These are phyloP conservation scores for Thera obeliscata DNA, from an alignment of 2,888 invertebrate genomes.

Conservation along the genomic window DNA sequence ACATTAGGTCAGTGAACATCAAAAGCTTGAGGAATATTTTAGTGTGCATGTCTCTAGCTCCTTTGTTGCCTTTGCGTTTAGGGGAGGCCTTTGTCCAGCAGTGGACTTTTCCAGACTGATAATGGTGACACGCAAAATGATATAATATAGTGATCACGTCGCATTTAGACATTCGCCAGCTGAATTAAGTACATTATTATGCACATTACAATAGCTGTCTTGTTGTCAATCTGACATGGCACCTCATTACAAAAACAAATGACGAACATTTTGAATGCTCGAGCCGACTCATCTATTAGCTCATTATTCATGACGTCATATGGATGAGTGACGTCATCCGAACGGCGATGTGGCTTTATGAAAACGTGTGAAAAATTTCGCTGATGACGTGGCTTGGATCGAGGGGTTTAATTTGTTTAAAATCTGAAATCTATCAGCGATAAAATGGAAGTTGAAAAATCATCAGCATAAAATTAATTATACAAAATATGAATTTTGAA, in stretches of 20 bases:
- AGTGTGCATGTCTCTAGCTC: too few species aligned
- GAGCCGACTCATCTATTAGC: slow-evolving; percentile 37
- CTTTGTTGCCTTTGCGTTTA: too few species aligned
- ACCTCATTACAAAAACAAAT: slow-evolving; percentile 29
- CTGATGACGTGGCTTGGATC: slow-evolving; percentile 2
- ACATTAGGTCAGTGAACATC: too few species aligned
- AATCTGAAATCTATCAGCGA: background rate
- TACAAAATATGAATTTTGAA: background rate
- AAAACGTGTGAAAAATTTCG: slow-evolving; percentile 31
- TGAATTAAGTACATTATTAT: background rate
- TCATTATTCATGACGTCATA: slow-evolving; percentile 53
- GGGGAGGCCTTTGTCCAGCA: too few species aligned
- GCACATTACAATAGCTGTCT: slow-evolving; percentile 24
- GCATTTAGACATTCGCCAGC: background rate
- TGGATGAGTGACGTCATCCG: slow-evolving; percentile 40
- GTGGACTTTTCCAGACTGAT: too few species aligned
- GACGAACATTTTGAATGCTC: slow-evolving; percentile 26
- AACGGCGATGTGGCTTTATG: slow-evolving; percentile 41
- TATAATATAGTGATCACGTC: background rate
- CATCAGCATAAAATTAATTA: background rate
- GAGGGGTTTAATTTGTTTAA: slow-evolving; percentile 3
- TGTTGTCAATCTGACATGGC: slow-evolving; percentile 19
- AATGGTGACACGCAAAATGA: too few species aligned
- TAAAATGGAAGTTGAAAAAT: background rate
- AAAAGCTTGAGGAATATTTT: too few species aligned